A percentile compares a stretch with the other conserved stretches of the same genome.
Conservation (phyloP, 2,888 invertebrate species). For the Odontocerum albicorne region DNA sequence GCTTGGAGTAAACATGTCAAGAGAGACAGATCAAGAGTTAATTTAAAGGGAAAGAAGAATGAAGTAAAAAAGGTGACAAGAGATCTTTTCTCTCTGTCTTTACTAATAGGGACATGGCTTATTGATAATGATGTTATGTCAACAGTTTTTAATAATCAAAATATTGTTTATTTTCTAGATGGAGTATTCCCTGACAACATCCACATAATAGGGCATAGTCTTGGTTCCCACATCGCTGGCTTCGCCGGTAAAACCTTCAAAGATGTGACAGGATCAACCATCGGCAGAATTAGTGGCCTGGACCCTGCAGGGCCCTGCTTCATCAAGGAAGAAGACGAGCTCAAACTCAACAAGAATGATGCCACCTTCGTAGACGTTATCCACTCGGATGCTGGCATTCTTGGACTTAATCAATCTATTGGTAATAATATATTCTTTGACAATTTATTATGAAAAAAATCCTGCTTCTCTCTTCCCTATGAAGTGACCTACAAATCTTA, state of each 20-base stretch:
- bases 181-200: constrained; percentile 19
- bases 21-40: no score
- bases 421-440: constrained; percentile 21
- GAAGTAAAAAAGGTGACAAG: no score
- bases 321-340: constrained; percentile 17
- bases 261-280: constrained; percentile 23
- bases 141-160: no score
- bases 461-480: no score
- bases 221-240: constrained; percentile 29
- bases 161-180: no score
- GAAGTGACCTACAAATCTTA: no score
- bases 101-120: no score
- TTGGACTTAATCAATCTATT: constrained; percentile 18
- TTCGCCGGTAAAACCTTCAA: constrained; percentile 26
- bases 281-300: constrained; percentile 24
- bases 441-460: no score
- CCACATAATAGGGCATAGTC: constrained; percentile 31
- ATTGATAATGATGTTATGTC: no score
- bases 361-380: constrained; percentile 32
- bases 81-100: no score
- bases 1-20: no score
- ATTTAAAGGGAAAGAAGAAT: no score
- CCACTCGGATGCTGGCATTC: constrained; percentile 24
- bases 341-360: constrained; percentile 19
- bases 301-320: constrained; percentile 36